Percentiles rank a stretch among this genome's conserved stretches.
Conservation (phyloP, 2,888 invertebrate genomes). For the Euclidia mi region DNA sequence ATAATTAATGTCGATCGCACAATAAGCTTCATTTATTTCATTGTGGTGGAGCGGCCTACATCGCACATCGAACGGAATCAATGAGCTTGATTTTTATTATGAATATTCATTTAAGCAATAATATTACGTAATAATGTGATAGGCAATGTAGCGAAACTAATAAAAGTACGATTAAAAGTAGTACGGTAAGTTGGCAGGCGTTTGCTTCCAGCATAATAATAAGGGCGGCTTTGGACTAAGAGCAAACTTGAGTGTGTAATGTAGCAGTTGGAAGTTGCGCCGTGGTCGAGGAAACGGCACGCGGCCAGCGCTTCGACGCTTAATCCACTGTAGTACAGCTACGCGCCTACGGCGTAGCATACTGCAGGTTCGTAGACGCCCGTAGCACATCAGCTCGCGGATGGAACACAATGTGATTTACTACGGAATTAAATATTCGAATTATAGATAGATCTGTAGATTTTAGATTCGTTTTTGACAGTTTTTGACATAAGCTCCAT, state of each 20-base stretch:
- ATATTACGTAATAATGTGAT: too few species aligned
- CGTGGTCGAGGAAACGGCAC: too few species aligned
- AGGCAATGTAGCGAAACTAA: background rate
- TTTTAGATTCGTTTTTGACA: too few species aligned
- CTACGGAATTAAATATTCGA: too few species aligned
- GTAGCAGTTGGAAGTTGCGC: conserved; percentile 13
- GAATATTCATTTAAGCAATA: background rate
- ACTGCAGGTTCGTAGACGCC: conserved; percentile 19
- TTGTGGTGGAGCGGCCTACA: background rate
- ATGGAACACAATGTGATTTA: conserved; percentile 1
- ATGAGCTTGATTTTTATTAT: background rate
- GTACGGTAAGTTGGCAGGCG: background rate
- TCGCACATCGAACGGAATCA: background rate
- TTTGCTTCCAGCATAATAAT: conserved; percentile 1
- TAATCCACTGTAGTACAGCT: too few species aligned
- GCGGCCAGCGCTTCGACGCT: too few species aligned
- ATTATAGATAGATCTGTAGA: too few species aligned
- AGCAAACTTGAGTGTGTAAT: conserved; percentile 18
- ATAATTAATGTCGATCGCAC: background rate
- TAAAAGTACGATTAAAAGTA: background rate
- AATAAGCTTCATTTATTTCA: too few species aligned
- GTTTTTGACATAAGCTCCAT: too few species aligned
- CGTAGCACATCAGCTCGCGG: too few species aligned
- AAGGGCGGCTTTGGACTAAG: conserved; percentile 2
- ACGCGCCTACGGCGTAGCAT: too few species aligned